Percentiles rank a stretch among this genome's conserved stretches.
phyloP scores from a whole-genome alignment of 30 jellyfish, hydroid and myxozoan species.

The Hydra vulgaris region DNA sequence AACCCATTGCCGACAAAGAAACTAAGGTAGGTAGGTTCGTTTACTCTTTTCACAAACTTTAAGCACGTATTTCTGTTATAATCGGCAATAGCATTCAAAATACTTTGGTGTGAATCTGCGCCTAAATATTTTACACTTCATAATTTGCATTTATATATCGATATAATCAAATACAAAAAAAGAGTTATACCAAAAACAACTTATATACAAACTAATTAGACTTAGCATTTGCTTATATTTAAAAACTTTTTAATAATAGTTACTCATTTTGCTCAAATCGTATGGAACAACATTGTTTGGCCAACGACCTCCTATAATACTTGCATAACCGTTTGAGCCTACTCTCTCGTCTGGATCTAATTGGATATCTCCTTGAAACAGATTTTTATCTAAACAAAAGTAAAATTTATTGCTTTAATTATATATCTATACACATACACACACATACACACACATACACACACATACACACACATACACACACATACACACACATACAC shows the following conservation, averaged over 20 bases:
- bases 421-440: neutral
- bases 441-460: too few species aligned
- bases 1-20: neutral
- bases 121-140: neutral
- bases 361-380: neutral
- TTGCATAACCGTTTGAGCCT: neutral
- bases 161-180: too few species aligned
- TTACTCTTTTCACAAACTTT: neutral
- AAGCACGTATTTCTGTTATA: neutral
- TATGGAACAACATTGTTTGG: neutral
- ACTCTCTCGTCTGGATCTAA: neutral
- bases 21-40: neutral
- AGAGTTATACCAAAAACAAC: too few species aligned
- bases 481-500: too few species aligned
- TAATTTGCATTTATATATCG: too few species aligned
- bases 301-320: neutral
- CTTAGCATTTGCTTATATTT: too few species aligned
- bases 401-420: too few species aligned
- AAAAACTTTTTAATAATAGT: too few species aligned
- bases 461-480: too few species aligned
- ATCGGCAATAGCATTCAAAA: neutral
- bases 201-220: too few species aligned
- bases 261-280: neutral
- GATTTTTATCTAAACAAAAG: neutral
- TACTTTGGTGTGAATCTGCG: neutral